phyloP scores from a whole-genome alignment of 2,888 invertebrate species.

The Netelia melanura region DNA sequence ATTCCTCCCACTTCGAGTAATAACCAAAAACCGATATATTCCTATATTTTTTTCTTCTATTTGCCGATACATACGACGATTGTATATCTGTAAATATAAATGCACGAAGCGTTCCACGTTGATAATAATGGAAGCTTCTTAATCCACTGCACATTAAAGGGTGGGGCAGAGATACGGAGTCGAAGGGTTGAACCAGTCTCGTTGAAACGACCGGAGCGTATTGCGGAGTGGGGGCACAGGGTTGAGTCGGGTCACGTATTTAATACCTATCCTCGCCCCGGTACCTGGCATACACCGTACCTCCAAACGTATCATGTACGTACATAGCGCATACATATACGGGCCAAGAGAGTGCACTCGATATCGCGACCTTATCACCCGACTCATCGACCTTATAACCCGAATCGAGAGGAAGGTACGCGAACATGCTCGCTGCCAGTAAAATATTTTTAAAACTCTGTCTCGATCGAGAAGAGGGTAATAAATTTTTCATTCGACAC shows the following conservation, averaged over 20 bases:
- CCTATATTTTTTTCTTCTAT: no score
- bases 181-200: slow-evolving; percentile 45
- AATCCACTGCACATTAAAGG: no score
- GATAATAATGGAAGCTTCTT: no score
- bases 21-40: no score
- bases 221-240: slow-evolving; percentile 61
- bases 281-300: slow-evolving; percentile 62
- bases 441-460: no score
- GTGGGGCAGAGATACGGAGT: not conserved
- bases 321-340: slow-evolving; percentile 26
- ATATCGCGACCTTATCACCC: slow-evolving; percentile 70
- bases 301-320: slow-evolving; percentile 45
- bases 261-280: slow-evolving; percentile 71
- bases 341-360: slow-evolving; percentile 57
- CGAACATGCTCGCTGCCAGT: no score
- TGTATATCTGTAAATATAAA: no score
- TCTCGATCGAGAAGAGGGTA: no score
- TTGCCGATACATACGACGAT: no score
- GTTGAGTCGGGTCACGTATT: slow-evolving; percentile 77
- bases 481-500: no score
- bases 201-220: slow-evolving; percentile 37
- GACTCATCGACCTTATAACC: slow-evolving; percentile 53
- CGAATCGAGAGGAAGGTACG: slow-evolving; percentile 16
- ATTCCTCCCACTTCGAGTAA: no score
- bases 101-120: no score